Percentiles rank a stretch among this genome's conserved stretches.
Evolutionary conservation across 2,888 invertebrate species (phyloP).

Genomic region (Zhengitettix transpicula): DNA sequence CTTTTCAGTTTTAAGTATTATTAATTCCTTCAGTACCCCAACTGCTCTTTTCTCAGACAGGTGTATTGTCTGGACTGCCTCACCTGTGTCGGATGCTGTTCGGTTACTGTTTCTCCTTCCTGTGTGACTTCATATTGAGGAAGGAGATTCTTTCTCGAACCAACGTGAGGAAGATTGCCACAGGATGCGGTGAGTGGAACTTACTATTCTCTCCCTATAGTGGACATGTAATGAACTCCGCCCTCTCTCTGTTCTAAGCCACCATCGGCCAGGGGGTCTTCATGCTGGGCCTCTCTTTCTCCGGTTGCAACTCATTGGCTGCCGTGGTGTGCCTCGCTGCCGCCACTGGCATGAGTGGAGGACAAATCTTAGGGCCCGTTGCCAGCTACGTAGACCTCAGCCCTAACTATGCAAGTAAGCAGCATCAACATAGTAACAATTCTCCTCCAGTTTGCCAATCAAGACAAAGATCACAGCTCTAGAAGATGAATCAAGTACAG

Average conservation of each 20-base stretch:
- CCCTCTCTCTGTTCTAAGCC: no score
- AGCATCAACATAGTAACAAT: no score
- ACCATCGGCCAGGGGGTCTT: conserved; percentile 39
- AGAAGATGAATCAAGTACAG: no score
- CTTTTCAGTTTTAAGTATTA: no score
- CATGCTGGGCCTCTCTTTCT: conserved; percentile 40
- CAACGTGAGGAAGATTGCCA: conserved; percentile 14
- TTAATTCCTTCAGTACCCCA: no score
- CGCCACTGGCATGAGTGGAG: conserved; percentile 47
- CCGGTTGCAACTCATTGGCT: conserved; percentile 40
- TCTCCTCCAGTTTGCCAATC: no score
- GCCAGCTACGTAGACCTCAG: conserved; percentile 50
- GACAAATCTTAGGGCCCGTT: conserved; percentile 46
- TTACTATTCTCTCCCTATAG: no score
- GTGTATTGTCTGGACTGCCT: conserved; percentile 44
- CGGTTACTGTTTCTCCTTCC: conserved; percentile 35
- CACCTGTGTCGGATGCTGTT: conserved; percentile 41
- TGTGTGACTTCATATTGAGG: conserved; percentile 40
- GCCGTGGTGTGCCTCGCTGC: conserved; percentile 41
- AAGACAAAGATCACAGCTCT: no score
- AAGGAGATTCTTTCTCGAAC: conserved; percentile 36
- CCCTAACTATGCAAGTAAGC: conserved; percentile 22
- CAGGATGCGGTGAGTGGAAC: no score
- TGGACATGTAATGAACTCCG: no score
- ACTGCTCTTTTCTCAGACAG: conserved; percentile 28